Evolutionary conservation across 2,113 vertebrate species (phyloP), one percentile per base, ranked within the genome.

Genomic region (Phylloscopus trochilus): DNA sequence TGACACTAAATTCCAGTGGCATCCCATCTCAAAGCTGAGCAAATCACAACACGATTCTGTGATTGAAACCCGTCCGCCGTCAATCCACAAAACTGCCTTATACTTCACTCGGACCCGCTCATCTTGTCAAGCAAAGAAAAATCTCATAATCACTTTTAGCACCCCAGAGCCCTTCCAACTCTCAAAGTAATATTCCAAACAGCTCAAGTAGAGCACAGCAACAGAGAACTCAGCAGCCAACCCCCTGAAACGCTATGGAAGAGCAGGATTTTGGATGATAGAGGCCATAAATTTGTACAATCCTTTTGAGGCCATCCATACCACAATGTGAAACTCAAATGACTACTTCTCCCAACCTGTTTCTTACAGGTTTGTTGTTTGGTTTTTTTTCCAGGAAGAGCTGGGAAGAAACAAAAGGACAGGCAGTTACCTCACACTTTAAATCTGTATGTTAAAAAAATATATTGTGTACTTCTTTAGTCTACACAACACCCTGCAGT

Each of bases 41-140:
- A 82, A 90, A 97, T 87, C 93, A 90, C 59, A 82, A 90, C 83
- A 64, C 18, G 53, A 87, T 33, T 52, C 92, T 94, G 59, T 90
- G 96, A 97, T 15, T 96, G 93, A 97, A 97, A 96, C 67, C 93
- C 74, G 76, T 95, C 92, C 96, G 87, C 67, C 60, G 1, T 96
- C 77, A 95, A 89, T 96, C 90, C 93, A 90, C 51, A 87, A 33
- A 95, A 95, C 96, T 82, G 86, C 83, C 73, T 93, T 79, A 87
- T 96, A 77, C 92, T 90, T 98, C 96, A 97, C 96, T 81, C 91
- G 95, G 94, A 94, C 94, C 95, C 95, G 95, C 96, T 98, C 96
- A 89, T 98, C 94, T 98, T 98, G 98, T 98, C 98, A 98, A 95
- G 92, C 74, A 89, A 98, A 98, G 97, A 98, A 98, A 98, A 98